A percentile compares a stretch with the other conserved stretches of the same genome.
These are phyloP conservation scores for Orycteropus afer DNA, from an alignment of 2,113 vertebrate species.

Conservation along the genomic window DNA sequence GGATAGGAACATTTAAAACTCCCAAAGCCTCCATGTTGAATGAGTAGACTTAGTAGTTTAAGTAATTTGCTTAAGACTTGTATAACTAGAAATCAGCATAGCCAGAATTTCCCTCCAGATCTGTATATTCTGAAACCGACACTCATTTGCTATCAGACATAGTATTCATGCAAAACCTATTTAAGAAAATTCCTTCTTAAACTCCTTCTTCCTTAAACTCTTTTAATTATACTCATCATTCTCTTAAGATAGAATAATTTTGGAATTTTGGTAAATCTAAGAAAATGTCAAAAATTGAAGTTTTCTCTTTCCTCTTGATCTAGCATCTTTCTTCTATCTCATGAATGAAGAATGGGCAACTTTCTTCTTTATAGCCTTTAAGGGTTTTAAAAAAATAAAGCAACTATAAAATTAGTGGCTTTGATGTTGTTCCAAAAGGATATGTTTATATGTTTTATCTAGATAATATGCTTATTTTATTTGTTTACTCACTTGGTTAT, in stretches of 20 bases:
- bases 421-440: slow-evolving; percentile 77
- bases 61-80: slow-evolving; percentile 55
- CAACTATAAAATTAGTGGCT: slow-evolving; percentile 78
- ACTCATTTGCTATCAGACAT: not conserved
- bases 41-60: slow-evolving; percentile 17
- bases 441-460: slow-evolving; percentile 67
- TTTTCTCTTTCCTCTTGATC: not conserved
- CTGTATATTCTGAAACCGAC: not conserved
- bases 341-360: not conserved
- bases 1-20: not conserved
- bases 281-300: not conserved
- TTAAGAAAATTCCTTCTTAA: slow-evolving; percentile 34
- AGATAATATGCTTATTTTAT: not conserved
- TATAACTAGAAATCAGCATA: slow-evolving; percentile 19
- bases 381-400: slow-evolving; percentile 56
- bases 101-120: not conserved
- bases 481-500: slow-evolving; percentile 80
- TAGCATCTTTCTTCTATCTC: not conserved
- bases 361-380: slow-evolving; percentile 72
- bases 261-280: slow-evolving; percentile 13
- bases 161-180: slow-evolving; percentile 1
- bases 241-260: slow-evolving; percentile 53
- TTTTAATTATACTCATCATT: slow-evolving; percentile 20
- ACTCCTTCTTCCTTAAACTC: slow-evolving; percentile 22
- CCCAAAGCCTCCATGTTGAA: not conserved